Evolutionary conservation across 2,797 vertebrate species (phyloP).

Genomic region (Acanthornis magna): DNA sequence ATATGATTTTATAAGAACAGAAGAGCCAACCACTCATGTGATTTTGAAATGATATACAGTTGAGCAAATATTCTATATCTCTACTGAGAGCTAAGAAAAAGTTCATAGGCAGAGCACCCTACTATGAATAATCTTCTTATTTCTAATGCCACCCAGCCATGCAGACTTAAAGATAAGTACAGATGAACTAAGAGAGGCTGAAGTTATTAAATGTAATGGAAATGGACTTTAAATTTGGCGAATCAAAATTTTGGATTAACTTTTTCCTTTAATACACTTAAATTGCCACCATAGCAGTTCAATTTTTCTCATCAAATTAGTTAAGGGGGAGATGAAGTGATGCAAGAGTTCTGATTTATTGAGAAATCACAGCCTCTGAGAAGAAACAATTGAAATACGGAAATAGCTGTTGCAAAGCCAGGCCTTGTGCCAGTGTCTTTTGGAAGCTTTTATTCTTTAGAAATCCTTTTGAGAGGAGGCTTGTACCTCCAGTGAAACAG

Average conservation of each 20-base stretch:
- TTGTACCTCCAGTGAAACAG: background rate
- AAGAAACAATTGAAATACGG: background rate
- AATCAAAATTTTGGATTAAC: conserved; percentile 55
- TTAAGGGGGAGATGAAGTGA: conserved; percentile 43
- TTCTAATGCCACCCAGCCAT: conserved; percentile 55
- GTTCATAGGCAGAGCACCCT: conserved; percentile 32
- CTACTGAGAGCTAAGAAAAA: conserved; percentile 1
- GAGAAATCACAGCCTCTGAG: background rate
- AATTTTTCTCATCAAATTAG: conserved; percentile 51
- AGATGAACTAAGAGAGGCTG: conserved; percentile 57
- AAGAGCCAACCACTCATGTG: background rate
- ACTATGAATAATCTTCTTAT: conserved; percentile 67
- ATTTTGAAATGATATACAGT: conserved; percentile 11
- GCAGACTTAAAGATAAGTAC: conserved; percentile 61
- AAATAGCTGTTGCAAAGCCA: background rate
- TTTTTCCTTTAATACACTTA: conserved; percentile 29
- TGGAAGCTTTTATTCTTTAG: background rate
- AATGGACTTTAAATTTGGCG: conserved; percentile 59
- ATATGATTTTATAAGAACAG: conserved; percentile 35
- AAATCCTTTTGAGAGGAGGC: background rate
- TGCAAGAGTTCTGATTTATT: background rate
- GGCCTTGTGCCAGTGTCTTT: background rate
- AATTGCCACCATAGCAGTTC: conserved; percentile 16
- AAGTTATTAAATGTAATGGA: conserved; percentile 60
- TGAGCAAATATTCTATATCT: conserved; percentile 43